phyloP scores from a whole-genome alignment of 2,113 vertebrate species.

The Saccopteryx bilineata region DNA sequence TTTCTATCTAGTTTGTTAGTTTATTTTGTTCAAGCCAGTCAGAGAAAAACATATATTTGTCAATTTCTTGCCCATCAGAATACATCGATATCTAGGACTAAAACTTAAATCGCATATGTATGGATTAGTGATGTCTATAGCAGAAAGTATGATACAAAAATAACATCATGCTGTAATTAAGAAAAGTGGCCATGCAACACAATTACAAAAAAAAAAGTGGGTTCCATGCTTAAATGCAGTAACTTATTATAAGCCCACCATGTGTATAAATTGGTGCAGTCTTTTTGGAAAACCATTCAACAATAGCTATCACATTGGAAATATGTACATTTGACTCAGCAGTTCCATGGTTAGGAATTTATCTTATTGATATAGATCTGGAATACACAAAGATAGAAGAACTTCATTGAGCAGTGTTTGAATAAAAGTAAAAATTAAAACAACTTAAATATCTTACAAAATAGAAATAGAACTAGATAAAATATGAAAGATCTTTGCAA shows the following conservation, averaged over 20 bases:
- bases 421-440: slow-evolving; percentile 44
- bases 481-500: not conserved
- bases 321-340: slow-evolving; percentile 17
- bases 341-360: not conserved
- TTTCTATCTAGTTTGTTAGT: too few relatives aligned
- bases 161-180: not conserved
- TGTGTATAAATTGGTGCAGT: not conserved
- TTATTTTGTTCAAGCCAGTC: too few relatives aligned
- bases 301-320: not conserved
- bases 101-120: not conserved
- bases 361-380: slow-evolving; percentile 1
- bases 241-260: not conserved
- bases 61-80: not conserved
- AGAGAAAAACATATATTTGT: not conserved
- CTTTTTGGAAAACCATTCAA: not conserved
- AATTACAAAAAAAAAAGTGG: slow-evolving; percentile 15
- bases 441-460: not conserved
- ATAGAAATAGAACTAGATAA: slow-evolving; percentile 8
- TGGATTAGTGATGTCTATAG: not conserved
- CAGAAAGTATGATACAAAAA: not conserved
- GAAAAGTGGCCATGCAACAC: not conserved
- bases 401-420: not conserved
- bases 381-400: not conserved
- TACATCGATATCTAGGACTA: not conserved
- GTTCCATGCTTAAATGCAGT: not conserved